Evolutionary conservation across 2,888 invertebrate species (phyloP), one percentile per base, ranked within the genome.

Genomic region (Aspidiotus rigidus): DNA sequence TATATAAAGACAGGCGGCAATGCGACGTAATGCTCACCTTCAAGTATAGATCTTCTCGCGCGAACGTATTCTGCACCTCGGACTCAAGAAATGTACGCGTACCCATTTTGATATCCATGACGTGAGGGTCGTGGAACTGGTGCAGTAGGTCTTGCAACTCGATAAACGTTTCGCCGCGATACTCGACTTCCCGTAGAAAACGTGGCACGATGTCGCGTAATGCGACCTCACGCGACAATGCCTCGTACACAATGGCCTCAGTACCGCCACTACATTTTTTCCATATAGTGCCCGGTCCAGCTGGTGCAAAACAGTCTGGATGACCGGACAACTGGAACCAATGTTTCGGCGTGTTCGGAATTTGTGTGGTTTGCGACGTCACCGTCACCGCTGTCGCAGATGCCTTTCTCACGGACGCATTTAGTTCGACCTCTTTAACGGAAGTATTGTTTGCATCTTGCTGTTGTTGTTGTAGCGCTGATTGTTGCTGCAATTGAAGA

Each of bases 91-190:
- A 98, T 17, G 97, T 98, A 75, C 96, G 84, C 2, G 90, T 90
- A 57, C 98, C 98, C 85, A 98, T 90, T 81, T 98, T 98, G 72
- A 98, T 89, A 79, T 98, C 98, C 87, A 98, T 96, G 0, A 98
- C 93, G 76, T 89, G 88, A 0, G 95, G 95, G 79, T 96, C 90
- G 76, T 83, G 83, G 79, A 96, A 97, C 70, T 91, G 90, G 75
- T 91, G 88, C 39, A 96, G 81, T 17, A 98, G 82, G 79, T 98
- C 95, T 80, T 97, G 94, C 72, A 98, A 85, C 79, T 97, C 96
- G 76, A 98, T 94, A 79, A 94, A 98, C 73, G 84, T 84, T 75
- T 90, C 88, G 53, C 86, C 87, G 71, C 83, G 83, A 77, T 89
- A 88, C 74, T 88, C 86, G 59, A 88, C 86, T 77, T 93, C 88